phyloP scores from a whole-genome alignment of 2,113 vertebrate genomes.

The Pluvianellus socialis region DNA sequence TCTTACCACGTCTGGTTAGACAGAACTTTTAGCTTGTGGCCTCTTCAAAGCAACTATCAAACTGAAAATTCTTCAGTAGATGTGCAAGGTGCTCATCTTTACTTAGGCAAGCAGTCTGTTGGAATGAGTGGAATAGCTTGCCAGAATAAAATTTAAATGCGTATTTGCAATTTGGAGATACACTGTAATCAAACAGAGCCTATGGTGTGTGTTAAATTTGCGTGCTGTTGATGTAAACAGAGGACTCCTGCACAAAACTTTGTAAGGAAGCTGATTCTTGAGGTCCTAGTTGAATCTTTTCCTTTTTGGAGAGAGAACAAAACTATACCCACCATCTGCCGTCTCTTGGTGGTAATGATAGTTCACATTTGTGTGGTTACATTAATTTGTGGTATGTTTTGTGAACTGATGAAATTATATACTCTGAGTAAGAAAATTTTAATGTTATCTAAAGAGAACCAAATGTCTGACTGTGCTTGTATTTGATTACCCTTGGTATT shows the following conservation, averaged over 20 bases:
- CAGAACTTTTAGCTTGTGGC: neutral
- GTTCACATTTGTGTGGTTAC: neutral
- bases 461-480: neutral
- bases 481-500: neutral
- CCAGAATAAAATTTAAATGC: neutral
- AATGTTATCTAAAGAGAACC: neutral
- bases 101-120: neutral
- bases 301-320: neutral
- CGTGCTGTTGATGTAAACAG: neutral
- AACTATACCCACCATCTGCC: neutral
- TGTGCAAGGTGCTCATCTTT: neutral
- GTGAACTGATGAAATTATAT: neutral
- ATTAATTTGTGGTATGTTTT: neutral
- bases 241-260: neutral
- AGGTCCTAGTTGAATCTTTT: neutral
- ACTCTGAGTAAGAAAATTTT: neutral
- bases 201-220: neutral
- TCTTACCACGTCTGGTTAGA: neutral
- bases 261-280: neutral
- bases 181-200: neutral
- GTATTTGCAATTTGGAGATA: neutral
- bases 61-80: neutral
- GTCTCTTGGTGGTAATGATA: neutral
- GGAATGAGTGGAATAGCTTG: neutral
- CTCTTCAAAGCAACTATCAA: neutral